phyloP scores from a whole-genome alignment of 2,113 vertebrate species.

The Dissostichus mawsoni region DNA sequence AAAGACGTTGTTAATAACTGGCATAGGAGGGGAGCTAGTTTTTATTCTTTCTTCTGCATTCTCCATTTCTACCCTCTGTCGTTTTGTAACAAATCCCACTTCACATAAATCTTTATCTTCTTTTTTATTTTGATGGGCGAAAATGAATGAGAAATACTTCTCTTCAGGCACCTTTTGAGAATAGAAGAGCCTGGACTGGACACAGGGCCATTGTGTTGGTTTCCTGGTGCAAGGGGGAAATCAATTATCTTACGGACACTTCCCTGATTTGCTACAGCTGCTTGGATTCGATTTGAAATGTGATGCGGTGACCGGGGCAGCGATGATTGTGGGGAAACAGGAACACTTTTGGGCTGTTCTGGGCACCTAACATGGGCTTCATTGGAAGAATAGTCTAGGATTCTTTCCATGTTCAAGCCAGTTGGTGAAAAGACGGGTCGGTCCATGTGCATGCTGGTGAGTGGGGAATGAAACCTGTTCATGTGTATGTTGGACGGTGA shows the following conservation, averaged over 20 bases:
- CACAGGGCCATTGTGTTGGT: constrained; percentile 15
- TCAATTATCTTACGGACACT: constrained; percentile 46
- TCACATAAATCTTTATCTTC: constrained; percentile 62
- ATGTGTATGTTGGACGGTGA: constrained; percentile 42
- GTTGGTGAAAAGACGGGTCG: constrained; percentile 35
- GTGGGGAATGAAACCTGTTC: constrained; percentile 34
- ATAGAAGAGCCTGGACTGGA: constrained; percentile 2
- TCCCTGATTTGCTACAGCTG: constrained; percentile 4
- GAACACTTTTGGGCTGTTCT: constrained; percentile 36
- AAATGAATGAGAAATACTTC: constrained; percentile 45
- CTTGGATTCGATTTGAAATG: constrained; percentile 21
- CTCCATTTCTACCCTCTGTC: constrained; percentile 48
- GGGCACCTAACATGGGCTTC: constrained; percentile 47
- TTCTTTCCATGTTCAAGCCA: constrained; percentile 50
- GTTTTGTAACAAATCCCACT: constrained; percentile 55
- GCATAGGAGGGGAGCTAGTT: constrained; percentile 89
- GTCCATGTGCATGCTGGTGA: constrained; percentile 40
- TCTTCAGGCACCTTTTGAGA: constrained; percentile 52
- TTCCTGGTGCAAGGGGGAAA: constrained; percentile 29
- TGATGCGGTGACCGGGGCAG: constrained; percentile 32
- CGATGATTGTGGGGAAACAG: constrained; percentile 67
- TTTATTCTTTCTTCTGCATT: background rate
- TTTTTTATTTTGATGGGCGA: constrained; percentile 56
- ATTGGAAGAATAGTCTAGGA: constrained; percentile 56
- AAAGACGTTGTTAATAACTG: constrained; percentile 93